Evolutionary conservation across 2,113 vertebrate genomes (phyloP).

Genomic region (Zingel zingel): DNA sequence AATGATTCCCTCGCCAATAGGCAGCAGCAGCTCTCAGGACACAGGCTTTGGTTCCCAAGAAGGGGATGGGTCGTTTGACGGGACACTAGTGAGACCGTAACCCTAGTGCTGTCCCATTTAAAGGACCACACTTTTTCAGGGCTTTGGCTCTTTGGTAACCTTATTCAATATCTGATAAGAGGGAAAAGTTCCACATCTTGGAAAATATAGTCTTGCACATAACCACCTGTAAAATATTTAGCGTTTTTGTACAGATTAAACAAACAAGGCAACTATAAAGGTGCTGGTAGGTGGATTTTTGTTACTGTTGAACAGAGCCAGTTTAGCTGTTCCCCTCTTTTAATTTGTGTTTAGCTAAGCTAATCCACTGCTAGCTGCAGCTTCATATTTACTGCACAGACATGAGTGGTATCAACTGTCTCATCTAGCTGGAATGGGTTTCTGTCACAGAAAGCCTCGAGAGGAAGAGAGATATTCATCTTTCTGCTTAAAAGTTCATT

Average conservation of each 20-base stretch:
- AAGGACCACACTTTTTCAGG: not conserved
- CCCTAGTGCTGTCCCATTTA: not conserved
- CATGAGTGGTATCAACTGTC: not conserved
- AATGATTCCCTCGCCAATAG: conserved; percentile 70
- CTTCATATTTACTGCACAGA: not conserved
- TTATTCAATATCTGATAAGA: not conserved
- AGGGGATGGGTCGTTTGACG: conserved; percentile 48
- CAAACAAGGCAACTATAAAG: not conserved
- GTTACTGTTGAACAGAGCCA: not conserved
- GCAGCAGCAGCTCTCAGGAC: conserved; percentile 81
- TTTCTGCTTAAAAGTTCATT: not conserved
- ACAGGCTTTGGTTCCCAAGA: conserved; percentile 83
- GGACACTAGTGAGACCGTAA: conserved; percentile 13
- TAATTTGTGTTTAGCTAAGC: not conserved
- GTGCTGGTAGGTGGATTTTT: not conserved
- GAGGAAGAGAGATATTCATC: not conserved
- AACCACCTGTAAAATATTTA: not conserved
- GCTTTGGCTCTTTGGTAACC: not conserved
- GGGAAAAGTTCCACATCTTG: not conserved
- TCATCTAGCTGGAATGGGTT: not conserved
- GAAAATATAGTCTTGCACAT: not conserved
- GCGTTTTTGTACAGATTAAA: not conserved
- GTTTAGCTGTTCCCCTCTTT: not conserved
- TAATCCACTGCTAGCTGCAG: not conserved
- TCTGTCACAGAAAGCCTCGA: not conserved